Evolutionary conservation across 2,797 vertebrate genomes (phyloP).

Genomic region (Morus bassanus): DNA sequence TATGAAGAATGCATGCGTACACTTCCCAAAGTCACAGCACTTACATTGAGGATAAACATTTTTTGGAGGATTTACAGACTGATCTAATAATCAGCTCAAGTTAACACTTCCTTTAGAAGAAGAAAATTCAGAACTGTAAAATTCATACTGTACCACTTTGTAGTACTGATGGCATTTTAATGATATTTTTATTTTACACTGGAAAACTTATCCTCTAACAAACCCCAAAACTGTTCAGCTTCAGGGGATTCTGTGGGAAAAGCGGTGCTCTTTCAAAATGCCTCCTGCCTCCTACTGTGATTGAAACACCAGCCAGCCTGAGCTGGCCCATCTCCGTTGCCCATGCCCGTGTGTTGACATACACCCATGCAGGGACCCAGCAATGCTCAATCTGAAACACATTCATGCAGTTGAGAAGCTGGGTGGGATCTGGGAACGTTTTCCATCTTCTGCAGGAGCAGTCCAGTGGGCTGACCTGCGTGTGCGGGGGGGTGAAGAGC

Average conservation of each 20-base stretch:
- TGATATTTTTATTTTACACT: not conserved
- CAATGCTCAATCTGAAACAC: not conserved
- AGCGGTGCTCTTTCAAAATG: not conserved
- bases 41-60: not conserved
- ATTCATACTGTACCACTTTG: not conserved
- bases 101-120: not conserved
- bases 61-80: not conserved
- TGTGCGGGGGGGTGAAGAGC: not conserved
- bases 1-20: not conserved
- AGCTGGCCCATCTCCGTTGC: not conserved
- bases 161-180: not conserved
- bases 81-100: not conserved
- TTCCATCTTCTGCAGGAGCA: rapidly evolving
- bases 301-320: not conserved
- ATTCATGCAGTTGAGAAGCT: rapidly evolving
- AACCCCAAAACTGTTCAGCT: not conserved
- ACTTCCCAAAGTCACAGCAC: not conserved
- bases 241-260: not conserved
- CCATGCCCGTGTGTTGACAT: not conserved
- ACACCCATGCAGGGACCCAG: not conserved
- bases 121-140: not conserved
- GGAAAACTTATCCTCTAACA: not conserved
- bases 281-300: not conserved
- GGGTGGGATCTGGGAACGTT: not conserved
- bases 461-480: rapidly evolving